Base-by-base conservation (phyloP, 2,113 vertebrate genomes). In the Machaerirhynchus nigripectus region DNA sequence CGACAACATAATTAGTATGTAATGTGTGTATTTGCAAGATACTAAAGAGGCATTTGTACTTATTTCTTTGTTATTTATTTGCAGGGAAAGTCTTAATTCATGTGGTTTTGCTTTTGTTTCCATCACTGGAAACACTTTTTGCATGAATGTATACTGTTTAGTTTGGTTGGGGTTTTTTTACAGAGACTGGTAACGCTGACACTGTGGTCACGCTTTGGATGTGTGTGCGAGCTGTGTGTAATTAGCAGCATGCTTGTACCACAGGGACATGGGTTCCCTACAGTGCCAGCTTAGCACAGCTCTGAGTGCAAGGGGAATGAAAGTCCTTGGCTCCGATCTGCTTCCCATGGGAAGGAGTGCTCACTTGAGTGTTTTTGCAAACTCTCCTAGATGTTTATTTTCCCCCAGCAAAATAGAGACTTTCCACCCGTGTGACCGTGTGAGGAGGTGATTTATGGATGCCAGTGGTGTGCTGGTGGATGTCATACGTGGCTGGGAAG, bases 41-140 rank as follows among this genome's bases (percentile, higher is more conserved):
- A 35, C 31, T n/a, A 3, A 61, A 86, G 86, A 89, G 52, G 5
- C 46, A 20, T 47, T 92, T 90, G 87, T 79, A 55, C 30, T 89
- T 75, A 53, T 27, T 95, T 88, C 17, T 84, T 85, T 46, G 40
- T 71, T 90, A 68, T 46, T 80, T 93, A 39, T 93, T 90, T 97
- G 18, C 27, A 59, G 42, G 46, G 18, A 80, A 33, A 77, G 11
- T 80, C 9, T 55, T 95, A 63, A 81, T 88, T 92, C 23, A 21
- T 90, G 55, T 67, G 86, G 75, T 50, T 93, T 90, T 93, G 39
- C 35, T 84, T 85, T 83, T 95, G 47, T 94, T 94, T 88, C 55
- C 26, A 14, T 53, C 10, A 9, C 46, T 90, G 64, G 63, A 81
- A 93, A 23, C 20, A 8, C 16, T 86, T 88, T 50, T 63, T 70